Base-by-base conservation (phyloP, 2,888 invertebrate species). In the Lycia hirtaria region DNA sequence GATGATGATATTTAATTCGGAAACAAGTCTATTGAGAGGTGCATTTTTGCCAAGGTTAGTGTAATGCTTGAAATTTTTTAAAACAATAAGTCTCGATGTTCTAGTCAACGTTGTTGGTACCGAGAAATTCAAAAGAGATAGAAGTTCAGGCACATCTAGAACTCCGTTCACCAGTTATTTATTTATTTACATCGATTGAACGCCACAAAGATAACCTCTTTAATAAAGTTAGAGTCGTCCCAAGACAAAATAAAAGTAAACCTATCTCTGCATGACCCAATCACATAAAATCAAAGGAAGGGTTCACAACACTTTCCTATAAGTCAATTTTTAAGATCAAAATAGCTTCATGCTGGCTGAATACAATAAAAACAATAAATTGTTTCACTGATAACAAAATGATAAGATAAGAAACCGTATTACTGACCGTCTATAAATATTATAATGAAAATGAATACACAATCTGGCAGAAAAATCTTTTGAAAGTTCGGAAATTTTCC, bases 221-320 rank as follows among this genome's bases (percentile, higher is more conserved):
- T 33, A 45, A 14, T 9, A 9, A 33, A 22, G 9, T 45, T 14
- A 22, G 10, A 3, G 22, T 45, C 32, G 19, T 43, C 10, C 17
- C 22, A 14, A 10, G 22, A 33, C 12, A 20, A 15, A 17, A 26
- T 41, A 26, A 41, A 41, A 26, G 10, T 41, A 3, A 1, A 41
- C 7, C 7, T 19, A n/a, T 32, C 22, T 17, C 22, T 12, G 6
- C 15, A 30, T 59, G 69, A 61, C 71, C 67, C 65, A 32, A 75
- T 75, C 72, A 69, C 74, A 79, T 78, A 81, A 82, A 83, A 83
- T 73, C 68, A 67, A 72, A 65, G 67, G 70, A 71, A 75, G 77
- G 73, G 78, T 79, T 80, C 75, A 77, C 77, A 76, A 74, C 77
- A 76, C 76, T 80, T 32, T 30, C 30, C 52, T 53, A 44, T 45